phyloP scores from a whole-genome alignment of 92 coral and sea anemone genomes.

The Paragorgia papillata region DNA sequence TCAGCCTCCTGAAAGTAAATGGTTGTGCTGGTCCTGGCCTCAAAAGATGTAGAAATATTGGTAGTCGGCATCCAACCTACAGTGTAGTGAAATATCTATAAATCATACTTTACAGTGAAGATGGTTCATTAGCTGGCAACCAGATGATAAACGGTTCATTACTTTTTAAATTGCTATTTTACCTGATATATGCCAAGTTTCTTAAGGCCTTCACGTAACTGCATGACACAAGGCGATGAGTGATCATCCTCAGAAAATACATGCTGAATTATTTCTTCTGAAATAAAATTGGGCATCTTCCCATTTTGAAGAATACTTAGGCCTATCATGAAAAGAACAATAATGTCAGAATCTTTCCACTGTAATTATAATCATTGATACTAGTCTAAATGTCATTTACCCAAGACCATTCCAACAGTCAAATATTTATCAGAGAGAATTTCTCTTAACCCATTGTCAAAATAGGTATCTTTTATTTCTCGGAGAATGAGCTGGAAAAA shows the following conservation, averaged over 20 bases:
- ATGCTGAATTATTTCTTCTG: constrained; percentile 43
- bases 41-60: constrained; percentile 45
- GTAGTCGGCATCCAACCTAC: constrained; percentile 42
- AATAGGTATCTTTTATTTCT: constrained; percentile 26
- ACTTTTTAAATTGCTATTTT: background rate
- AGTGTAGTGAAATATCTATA: constrained; percentile 17
- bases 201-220: constrained; percentile 40
- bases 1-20: constrained; percentile 48
- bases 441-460: constrained; percentile 28
- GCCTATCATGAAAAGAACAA: background rate
- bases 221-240: constrained; percentile 49
- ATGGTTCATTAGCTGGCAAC: constrained; percentile 14
- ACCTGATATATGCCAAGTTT: constrained; percentile 63
- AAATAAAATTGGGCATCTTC: constrained; percentile 47
- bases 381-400: constrained; percentile 13
- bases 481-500: constrained; percentile 5
- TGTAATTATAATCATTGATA: background rate
- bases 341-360: background rate
- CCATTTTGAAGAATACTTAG: constrained; percentile 64
- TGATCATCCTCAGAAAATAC: constrained; percentile 37
- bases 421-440: constrained; percentile 27
- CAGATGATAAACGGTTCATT: constrained; percentile 5
- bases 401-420: constrained; percentile 32
- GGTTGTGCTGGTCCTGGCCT: constrained; percentile 41
- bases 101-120: constrained; percentile 1